These are phyloP conservation scores for Onychomys torridus DNA, from an alignment of 2,797 vertebrate species.

Conservation along the genomic window DNA sequence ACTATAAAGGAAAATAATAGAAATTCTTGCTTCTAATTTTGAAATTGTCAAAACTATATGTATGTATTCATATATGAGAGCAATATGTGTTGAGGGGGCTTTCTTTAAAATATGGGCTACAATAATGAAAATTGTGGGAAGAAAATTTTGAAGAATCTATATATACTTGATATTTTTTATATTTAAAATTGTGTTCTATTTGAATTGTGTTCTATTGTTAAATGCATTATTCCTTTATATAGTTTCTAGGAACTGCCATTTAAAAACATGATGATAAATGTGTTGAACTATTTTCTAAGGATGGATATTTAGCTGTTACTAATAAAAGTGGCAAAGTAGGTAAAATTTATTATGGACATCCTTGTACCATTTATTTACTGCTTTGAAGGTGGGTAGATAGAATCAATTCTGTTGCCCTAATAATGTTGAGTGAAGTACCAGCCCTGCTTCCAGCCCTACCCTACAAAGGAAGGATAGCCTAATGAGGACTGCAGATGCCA, in stretches of 20 bases:
- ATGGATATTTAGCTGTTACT: background rate
- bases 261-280: background rate
- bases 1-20: background rate
- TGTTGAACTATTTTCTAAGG: background rate
- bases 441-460: background rate
- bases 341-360: background rate
- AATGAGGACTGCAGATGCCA: background rate
- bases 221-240: background rate
- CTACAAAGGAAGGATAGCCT: background rate
- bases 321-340: slow-evolving; percentile 2
- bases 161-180: background rate
- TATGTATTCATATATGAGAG: background rate
- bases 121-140: background rate
- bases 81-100: background rate
- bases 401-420: background rate
- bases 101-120: background rate
- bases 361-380: background rate
- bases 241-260: background rate
- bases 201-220: background rate
- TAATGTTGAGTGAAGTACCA: background rate
- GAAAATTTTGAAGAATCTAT: background rate
- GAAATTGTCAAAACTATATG: background rate
- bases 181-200: background rate
- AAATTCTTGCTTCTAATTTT: background rate
- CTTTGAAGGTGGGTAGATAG: background rate